These are phyloP conservation scores for Oligia strigilis DNA, from an alignment of 2,888 invertebrate species.

Conservation along the genomic window DNA sequence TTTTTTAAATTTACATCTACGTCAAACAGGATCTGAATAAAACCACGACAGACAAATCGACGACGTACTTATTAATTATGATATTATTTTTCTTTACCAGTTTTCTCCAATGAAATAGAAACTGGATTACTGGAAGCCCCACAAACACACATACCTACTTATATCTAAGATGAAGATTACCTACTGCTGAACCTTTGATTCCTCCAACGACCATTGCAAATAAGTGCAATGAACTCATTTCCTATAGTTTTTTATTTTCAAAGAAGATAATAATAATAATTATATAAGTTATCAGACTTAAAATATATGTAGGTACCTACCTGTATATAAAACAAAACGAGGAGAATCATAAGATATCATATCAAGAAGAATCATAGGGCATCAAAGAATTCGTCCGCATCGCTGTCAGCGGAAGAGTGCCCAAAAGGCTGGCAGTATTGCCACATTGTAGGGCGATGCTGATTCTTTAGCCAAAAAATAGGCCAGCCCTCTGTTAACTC, in stretches of 20 bases:
- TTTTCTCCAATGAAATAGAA: neutral
- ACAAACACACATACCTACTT: neutral
- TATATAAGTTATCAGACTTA: neutral
- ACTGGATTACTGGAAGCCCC: neutral
- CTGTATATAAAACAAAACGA: too few species aligned
- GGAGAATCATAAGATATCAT: too few species aligned
- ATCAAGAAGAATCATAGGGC: too few species aligned
- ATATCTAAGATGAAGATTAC: neutral
- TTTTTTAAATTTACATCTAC: neutral
- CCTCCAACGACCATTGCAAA: neutral
- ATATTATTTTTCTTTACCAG: conserved; percentile 4
- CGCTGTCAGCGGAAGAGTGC: neutral
- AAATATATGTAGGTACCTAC: too few species aligned
- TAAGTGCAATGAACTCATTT: neutral
- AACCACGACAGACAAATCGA: neutral
- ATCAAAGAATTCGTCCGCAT: neutral
- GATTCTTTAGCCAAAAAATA: neutral
- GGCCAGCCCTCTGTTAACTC: neutral
- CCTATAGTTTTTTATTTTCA: neutral
- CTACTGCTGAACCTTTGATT: neutral
- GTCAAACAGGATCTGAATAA: conserved; percentile 13
- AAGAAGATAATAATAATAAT: too few species aligned
- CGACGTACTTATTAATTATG: conserved; percentile 5
- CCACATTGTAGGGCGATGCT: neutral
- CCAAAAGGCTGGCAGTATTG: neutral